Evolutionary conservation across 1,140 invertebrate genomes (phyloP), one percentile per base, ranked within the genome.

Genomic region (Archivesica marissinica): DNA sequence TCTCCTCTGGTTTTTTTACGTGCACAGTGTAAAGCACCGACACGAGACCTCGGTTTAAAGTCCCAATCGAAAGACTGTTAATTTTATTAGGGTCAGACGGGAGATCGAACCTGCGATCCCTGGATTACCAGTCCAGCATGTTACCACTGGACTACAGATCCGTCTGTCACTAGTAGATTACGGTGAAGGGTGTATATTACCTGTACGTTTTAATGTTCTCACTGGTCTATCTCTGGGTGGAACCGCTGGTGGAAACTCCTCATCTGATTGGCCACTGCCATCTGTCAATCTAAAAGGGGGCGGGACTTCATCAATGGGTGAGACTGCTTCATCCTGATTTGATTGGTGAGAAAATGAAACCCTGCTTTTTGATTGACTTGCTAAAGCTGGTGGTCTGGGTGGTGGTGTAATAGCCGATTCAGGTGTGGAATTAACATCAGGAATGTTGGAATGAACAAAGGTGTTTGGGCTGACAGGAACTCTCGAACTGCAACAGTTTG

Each of bases 401-500:
- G 76, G 76, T n/a, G 76, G 56, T 50, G 59, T 56, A 64, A 66
- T 7, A 61, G 38, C 1, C 28, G 39, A 61, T 35, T 79, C 76
- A 35, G 20, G n/a, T 0, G 52, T 2, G 3, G 15, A 28, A 39
- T 61, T 61, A n/a, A 35, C 52, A 38, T 39, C 25, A 30, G 76
- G 76, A 79, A 79, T 79, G 59, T 79, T 61, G 13, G 52, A 23
- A 7, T 44, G 56, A 54, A 50, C 15, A 20, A 54, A 79, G n/a
- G 38, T 28, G 28, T 79, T 39, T n/a, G 41, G 28, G 35, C 33
- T 44, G 23, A 9, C 1, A n/a, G 52, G 20, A 78, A n/a, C 25
- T n/a, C 2, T 11, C 15, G 33, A 44, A 7, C 33, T 35, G 4
- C 64, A 20, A n/a, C 25, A 38, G 39, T 38, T 76, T 13, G 25